Conservation (phyloP, 2,888 invertebrate species). For the Fragum whitleyi region DNA sequence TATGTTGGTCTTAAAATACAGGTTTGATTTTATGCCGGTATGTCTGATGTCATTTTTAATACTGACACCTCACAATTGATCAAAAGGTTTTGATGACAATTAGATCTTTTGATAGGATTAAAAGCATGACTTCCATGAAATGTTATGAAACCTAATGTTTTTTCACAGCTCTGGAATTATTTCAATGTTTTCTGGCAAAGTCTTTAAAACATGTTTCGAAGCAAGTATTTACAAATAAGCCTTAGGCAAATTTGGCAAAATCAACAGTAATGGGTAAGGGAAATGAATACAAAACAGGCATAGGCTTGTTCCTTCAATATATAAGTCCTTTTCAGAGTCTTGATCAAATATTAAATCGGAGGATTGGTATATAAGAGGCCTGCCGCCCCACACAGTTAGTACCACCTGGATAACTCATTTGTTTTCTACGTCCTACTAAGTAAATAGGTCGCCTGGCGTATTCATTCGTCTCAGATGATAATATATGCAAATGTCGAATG, state of each 20-base stretch:
- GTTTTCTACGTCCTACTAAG: constrained; percentile 50
- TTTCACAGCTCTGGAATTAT: too few species aligned
- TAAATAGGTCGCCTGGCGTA: constrained; percentile 57
- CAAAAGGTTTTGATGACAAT: not conserved
- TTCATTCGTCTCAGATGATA: constrained; percentile 57
- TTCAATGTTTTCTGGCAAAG: too few species aligned
- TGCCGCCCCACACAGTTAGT: constrained; percentile 52
- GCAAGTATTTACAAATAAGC: too few species aligned
- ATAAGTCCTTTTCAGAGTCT: too few species aligned
- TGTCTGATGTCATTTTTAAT: not conserved
- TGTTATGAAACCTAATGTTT: too few species aligned
- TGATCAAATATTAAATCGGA: too few species aligned
- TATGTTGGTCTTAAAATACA: not conserved
- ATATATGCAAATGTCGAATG: constrained; percentile 54
- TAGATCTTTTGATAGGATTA: not conserved
- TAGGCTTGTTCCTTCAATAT: too few species aligned
- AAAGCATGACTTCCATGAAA: too few species aligned
- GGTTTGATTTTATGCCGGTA: not conserved
- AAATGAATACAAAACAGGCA: too few species aligned
- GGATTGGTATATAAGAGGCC: not conserved
- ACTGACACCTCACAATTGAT: not conserved
- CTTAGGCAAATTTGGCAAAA: too few species aligned
- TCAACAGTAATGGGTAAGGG: too few species aligned
- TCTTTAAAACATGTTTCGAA: too few species aligned
- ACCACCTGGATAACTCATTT: constrained; percentile 58